phyloP scores from a whole-genome alignment of 2,797 vertebrate genomes.

The Galaxias olidus region DNA sequence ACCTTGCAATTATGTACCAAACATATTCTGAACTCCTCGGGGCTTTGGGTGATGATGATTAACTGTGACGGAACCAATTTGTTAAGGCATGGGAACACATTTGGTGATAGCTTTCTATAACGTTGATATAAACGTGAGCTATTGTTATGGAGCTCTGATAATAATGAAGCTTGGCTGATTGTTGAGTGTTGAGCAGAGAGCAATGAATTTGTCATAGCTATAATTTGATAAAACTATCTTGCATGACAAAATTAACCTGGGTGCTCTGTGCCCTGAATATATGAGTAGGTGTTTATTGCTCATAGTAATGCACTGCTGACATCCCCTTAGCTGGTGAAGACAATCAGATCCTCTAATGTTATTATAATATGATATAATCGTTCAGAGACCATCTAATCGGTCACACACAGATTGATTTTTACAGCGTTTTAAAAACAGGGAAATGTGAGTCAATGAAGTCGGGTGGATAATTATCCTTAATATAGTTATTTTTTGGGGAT shows the following conservation, averaged over 20 bases:
- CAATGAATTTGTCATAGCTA: slow-evolving; percentile 34
- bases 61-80: slow-evolving; percentile 38
- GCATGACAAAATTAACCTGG: slow-evolving; percentile 19
- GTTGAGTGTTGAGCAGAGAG: slow-evolving; percentile 21
- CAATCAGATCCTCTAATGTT: not conserved
- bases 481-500: too few relatives aligned
- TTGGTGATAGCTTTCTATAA: slow-evolving; percentile 40
- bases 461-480: too few relatives aligned
- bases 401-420: too few relatives aligned
- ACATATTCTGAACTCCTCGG: slow-evolving; percentile 37
- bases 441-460: too few relatives aligned
- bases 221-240: slow-evolving; percentile 19
- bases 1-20: slow-evolving; percentile 16
- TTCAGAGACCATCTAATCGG: too few relatives aligned
- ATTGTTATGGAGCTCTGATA: slow-evolving; percentile 31
- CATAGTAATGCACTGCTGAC: not conserved
- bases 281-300: slow-evolving; percentile 43
- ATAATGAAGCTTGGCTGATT: slow-evolving; percentile 26
- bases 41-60: slow-evolving; percentile 43
- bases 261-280: slow-evolving; percentile 9
- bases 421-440: too few relatives aligned
- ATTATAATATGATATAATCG: too few relatives aligned
- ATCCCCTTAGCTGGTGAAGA: too few relatives aligned
- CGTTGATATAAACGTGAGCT: slow-evolving; percentile 39
- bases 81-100: slow-evolving; percentile 33